Conservation (phyloP, 2,888 invertebrate species). For the Tenthredo notha region DNA sequence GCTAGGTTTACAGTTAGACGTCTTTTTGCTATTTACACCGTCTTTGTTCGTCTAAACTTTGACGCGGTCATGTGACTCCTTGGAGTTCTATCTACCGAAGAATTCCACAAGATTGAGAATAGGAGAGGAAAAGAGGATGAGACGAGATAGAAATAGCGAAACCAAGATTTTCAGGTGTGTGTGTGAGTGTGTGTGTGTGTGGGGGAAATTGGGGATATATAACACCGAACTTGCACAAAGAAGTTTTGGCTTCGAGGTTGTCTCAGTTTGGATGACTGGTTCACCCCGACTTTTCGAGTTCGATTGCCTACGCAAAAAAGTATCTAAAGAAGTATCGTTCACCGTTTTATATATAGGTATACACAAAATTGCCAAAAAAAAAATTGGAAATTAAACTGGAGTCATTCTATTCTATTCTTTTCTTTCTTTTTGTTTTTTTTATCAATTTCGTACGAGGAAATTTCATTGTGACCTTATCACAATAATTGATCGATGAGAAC, state of each 20-base stretch:
- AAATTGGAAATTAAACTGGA: not conserved
- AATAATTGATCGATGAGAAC: not conserved
- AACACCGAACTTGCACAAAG: conserved; percentile 4
- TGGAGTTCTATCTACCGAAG: conserved; percentile 28
- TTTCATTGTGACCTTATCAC: not conserved
- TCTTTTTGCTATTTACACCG: not conserved
- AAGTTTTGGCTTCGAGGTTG: conserved; percentile 14
- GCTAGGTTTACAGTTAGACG: conserved; percentile 26
- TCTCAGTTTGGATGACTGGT: conserved; percentile 25
- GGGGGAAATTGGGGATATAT: not conserved
- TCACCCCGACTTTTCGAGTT: conserved; percentile 24
- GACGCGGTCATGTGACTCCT: conserved; percentile 26
- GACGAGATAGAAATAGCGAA: not conserved
- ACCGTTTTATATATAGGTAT: not conserved
- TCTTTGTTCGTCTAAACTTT: conserved; percentile 20
- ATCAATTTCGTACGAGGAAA: not conserved
- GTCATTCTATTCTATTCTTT: not conserved
- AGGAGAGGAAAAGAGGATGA: not conserved
- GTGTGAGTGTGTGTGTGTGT: too few species aligned
- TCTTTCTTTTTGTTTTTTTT: not conserved
- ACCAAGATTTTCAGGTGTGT: not conserved
- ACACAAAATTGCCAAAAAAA: not conserved
- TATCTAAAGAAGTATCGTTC: not conserved
- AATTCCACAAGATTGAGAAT: conserved; percentile 20
- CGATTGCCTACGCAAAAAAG: conserved; percentile 15